Evolutionary conservation across 2,888 invertebrate genomes (phyloP), one percentile per base, ranked within the genome.

Genomic region (Brenthis daphne): DNA sequence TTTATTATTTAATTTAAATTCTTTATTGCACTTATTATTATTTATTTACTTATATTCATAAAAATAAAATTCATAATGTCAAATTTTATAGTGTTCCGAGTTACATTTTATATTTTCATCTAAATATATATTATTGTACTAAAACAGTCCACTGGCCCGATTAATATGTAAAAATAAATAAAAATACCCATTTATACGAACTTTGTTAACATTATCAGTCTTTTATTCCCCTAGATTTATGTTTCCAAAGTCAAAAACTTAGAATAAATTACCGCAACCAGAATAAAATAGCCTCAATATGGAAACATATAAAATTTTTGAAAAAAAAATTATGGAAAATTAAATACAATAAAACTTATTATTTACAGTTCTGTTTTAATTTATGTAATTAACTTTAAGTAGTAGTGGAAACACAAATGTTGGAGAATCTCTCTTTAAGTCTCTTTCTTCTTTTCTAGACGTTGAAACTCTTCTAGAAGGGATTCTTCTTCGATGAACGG

Each of bases 401-500:
- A 51, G 13, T 47, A 61, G 24, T 6, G 20, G 53, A 54, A 54
- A 20, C 16, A 43, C 6, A 61, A 61, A 51, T 8, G n/a, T 8
- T 57, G 29, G 33, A 43, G 14, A 8, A 63, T 16, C 57, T 72
- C 74, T 76, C 76, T 75, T 76, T 76, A 71, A 50, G 79, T 82
- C 75, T 83, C 29, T 29, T 29, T 76, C 63, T 78, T 79, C 68
- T 85, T 84, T 1, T 88, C 87, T 55, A 89, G 79, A 29, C 83
- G 81, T 68, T 85, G 85, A 69, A 88, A 84, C 63, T 91, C 91
- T 75, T 90, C 87, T 61, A 91, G 76, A 57, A 91, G 80, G n/a
- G 84, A 84, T 43, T 90, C 91, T 37, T 89, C 89, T 70, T 90
- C 91, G 72, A 88, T 87, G 70, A 85, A 83, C 6, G 83, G 79